Evolutionary conservation across 2,113 vertebrate genomes (phyloP).

Genomic region (Megalops atlanticus): DNA sequence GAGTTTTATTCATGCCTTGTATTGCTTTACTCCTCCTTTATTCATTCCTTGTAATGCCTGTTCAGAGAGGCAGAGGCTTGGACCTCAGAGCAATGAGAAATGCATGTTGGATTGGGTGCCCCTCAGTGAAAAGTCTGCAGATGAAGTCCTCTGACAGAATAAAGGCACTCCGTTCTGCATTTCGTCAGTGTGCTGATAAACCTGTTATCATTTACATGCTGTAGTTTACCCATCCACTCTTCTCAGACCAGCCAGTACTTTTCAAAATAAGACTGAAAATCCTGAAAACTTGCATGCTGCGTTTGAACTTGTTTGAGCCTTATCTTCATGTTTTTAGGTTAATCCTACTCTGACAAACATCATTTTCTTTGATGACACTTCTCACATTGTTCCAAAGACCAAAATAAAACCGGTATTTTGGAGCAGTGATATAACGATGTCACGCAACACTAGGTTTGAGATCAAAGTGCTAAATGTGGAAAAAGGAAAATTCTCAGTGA

Average conservation of each 20-base stretch:
- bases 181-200: background rate
- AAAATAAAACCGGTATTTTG: background rate
- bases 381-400: background rate
- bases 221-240: background rate
- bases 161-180: background rate
- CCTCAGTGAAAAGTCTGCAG: no score
- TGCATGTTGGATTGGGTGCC: no score
- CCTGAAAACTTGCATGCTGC: background rate
- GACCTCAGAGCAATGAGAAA: no score
- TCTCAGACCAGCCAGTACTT: no score
- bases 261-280: background rate
- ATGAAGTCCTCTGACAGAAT: background rate
- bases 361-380: no score
- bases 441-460: background rate
- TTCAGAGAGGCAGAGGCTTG: constrained; percentile 26
- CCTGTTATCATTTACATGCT: background rate
- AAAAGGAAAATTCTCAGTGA: background rate
- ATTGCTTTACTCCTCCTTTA: background rate
- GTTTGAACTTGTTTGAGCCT: background rate
- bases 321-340: background rate
- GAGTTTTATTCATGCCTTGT: constrained; percentile 12
- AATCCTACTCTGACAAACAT: no score
- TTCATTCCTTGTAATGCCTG: constrained; percentile 31
- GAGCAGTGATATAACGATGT: no score
- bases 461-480: background rate